A percentile compares a stretch with the other conserved stretches of the same genome.
phyloP scores from a whole-genome alignment of 2,888 invertebrate genomes.

The Pristionchus entomophagus region DNA sequence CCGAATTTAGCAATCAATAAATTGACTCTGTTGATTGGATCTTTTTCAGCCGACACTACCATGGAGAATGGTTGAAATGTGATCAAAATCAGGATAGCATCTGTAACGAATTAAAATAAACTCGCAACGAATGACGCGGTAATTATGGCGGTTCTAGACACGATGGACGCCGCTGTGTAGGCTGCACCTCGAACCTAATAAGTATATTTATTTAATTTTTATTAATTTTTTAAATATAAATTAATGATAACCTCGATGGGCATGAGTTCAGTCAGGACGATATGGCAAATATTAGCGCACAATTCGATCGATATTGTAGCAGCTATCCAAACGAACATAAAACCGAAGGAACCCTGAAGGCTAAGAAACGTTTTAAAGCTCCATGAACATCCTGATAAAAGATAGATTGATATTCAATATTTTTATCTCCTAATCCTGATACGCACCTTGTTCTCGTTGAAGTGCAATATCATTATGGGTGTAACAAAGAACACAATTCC shows the following conservation, averaged over 20 bases:
- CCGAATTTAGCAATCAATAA: too few species aligned
- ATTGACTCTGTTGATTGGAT: too few species aligned
- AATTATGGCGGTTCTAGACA: not conserved
- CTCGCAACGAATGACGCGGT: not conserved
- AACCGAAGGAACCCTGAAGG: slow-evolving; percentile 49
- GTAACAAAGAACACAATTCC: not conserved
- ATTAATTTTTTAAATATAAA: not conserved
- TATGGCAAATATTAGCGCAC: slow-evolving; percentile 33
- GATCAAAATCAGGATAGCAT: not conserved
- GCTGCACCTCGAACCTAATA: slow-evolving; percentile 11
- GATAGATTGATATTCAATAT: not conserved
- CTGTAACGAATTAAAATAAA: not conserved
- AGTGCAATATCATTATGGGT: not conserved
- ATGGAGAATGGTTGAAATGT: not conserved
- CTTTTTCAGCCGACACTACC: too few species aligned
- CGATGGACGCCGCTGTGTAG: not conserved
- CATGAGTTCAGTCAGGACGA: slow-evolving; percentile 7
- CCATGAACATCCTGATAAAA: slow-evolving; percentile 49
- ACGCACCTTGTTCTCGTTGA: not conserved
- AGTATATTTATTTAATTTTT: not conserved
- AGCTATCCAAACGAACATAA: not conserved
- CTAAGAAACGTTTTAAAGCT: too few species aligned
- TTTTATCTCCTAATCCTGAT: too few species aligned
- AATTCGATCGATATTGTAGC: slow-evolving; percentile 13
- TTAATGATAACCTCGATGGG: slow-evolving; percentile 17